These are phyloP conservation scores for Danaus chrysippus DNA, from an alignment of 2,888 invertebrate species.

Conservation along the genomic window DNA sequence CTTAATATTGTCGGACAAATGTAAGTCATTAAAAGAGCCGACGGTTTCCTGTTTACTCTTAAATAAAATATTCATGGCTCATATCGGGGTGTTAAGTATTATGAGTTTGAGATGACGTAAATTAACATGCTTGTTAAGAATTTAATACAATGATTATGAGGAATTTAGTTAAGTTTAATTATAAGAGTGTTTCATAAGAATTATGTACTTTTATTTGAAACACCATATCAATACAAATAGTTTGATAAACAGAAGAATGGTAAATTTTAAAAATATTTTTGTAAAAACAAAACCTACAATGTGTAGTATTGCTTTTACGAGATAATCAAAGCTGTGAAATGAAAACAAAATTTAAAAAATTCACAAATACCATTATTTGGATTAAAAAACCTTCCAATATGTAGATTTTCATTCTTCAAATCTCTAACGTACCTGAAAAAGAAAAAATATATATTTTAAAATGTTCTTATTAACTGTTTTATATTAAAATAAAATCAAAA, in stretches of 20 bases:
- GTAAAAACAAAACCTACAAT: no score
- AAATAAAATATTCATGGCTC: slow-evolving; percentile 19
- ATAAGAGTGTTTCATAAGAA: no score
- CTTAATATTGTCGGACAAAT: slow-evolving; percentile 40
- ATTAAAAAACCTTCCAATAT: no score
- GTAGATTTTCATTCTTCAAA: not conserved
- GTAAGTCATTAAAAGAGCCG: slow-evolving; percentile 18
- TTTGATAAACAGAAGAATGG: no score
- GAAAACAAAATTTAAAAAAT: no score
- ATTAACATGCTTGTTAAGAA: not conserved
- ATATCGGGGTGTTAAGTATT: slow-evolving; percentile 14
- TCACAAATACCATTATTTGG: no score
- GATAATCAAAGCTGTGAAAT: no score
- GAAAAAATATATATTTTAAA: not conserved
- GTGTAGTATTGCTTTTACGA: no score
- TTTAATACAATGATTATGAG: not conserved
- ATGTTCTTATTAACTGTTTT: not conserved
- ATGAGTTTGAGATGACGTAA: slow-evolving; percentile 8
- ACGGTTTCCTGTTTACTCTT: slow-evolving; percentile 24
- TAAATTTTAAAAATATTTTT: no score
- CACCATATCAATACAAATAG: no score
- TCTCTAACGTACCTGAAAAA: slow-evolving; percentile 2
- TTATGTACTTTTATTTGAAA: no score
- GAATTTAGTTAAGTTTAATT: no score
- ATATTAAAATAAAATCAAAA: slow-evolving; percentile 7